A percentile compares a stretch with the other conserved stretches of the same genome.
Conservation (phyloP, 2,113 vertebrate genomes). For the Engystomops pustulosus region DNA sequence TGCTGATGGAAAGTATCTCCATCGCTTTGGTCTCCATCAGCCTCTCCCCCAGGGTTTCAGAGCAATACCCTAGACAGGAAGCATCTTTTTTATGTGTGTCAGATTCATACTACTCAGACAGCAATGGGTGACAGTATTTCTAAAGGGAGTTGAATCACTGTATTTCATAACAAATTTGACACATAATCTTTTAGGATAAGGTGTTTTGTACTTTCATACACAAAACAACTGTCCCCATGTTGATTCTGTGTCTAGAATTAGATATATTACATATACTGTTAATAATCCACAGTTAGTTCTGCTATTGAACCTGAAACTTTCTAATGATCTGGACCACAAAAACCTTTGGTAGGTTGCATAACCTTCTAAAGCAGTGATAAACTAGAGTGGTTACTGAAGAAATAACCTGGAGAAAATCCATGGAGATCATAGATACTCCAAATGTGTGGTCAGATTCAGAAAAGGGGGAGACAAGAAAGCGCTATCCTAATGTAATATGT, state of each 20-base stretch:
- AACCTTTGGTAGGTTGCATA: too few species aligned
- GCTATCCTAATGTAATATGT: too few species aligned
- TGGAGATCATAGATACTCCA: too few species aligned
- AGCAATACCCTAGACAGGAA: slow-evolving; percentile 30
- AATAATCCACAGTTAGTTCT: background rate
- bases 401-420: too few species aligned
- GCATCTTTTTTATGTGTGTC: slow-evolving; percentile 17
- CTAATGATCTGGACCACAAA: too few species aligned
- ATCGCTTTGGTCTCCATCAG: background rate
- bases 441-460: too few species aligned
- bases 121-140: slow-evolving; percentile 23
- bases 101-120: background rate
- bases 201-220: background rate
- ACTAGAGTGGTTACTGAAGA: too few species aligned
- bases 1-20: background rate
- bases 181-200: slow-evolving; percentile 4
- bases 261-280: background rate
- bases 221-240: background rate
- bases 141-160: slow-evolving; percentile 6
- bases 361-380: too few species aligned
- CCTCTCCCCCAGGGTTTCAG: background rate
- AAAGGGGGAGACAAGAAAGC: too few species aligned
- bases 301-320: background rate
- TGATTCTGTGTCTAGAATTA: background rate
- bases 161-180: background rate